Percentiles rank a stretch among this genome's conserved stretches.
phyloP scores from a whole-genome alignment of 2,797 vertebrate species.

The Hirundo rustica region DNA sequence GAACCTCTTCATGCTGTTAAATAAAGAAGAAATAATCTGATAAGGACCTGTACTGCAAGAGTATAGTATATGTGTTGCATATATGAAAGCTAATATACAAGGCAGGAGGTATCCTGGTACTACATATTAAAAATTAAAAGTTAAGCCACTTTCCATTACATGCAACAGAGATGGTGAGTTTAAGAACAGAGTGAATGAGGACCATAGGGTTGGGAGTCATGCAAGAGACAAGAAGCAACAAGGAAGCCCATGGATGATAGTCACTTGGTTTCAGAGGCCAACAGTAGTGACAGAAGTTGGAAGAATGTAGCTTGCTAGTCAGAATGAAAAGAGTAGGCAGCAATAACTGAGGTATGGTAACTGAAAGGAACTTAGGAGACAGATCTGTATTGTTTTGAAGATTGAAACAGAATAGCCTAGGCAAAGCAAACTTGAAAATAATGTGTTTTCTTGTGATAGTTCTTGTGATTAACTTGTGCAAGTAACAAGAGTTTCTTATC shows the following conservation, averaged over 20 bases:
- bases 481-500: not conserved
- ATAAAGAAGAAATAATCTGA: not conserved
- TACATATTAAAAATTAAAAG: not conserved
- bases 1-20: not conserved
- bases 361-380: accelerated
- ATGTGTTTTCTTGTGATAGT: not conserved
- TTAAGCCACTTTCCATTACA: not conserved
- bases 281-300: not conserved
- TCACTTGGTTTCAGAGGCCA: not conserved
- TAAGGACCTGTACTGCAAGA: not conserved
- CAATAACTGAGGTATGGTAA: not conserved
- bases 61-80: not conserved
- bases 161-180: not conserved
- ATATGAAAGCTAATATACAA: not conserved
- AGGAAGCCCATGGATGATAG: not conserved
- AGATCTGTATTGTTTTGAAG: not conserved
- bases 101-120: not conserved
- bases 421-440: not conserved
- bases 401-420: not conserved
- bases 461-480: not conserved
- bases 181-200: not conserved
- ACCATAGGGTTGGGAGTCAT: not conserved
- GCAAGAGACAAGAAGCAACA: not conserved
- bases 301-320: not conserved
- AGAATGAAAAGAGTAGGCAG: not conserved